A percentile compares a stretch with the other conserved stretches of the same genome.
Evolutionary conservation across 2,797 vertebrate species (phyloP).

Genomic region (Tenualosa ilisha): DNA sequence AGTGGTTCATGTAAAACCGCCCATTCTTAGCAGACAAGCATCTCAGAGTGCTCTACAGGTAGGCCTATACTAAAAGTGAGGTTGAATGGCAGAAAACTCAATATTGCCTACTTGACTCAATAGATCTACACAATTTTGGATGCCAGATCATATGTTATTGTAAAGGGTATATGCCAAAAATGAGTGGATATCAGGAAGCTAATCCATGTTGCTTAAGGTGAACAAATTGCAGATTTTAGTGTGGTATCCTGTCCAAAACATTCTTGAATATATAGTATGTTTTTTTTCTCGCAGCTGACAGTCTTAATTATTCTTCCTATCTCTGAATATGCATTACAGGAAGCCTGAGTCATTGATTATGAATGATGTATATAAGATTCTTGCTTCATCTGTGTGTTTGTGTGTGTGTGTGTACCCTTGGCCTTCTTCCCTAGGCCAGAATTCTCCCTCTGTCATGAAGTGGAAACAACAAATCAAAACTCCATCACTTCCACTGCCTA

Average conservation of each 20-base stretch:
- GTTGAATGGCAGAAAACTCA: no score
- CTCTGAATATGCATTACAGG: neutral
- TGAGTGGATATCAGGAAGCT: no score
- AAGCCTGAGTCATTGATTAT: neutral
- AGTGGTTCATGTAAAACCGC: no score
- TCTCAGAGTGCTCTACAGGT: no score
- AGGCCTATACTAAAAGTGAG: no score
- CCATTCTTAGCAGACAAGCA: neutral
- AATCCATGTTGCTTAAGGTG: no score
- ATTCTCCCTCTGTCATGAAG: neutral
- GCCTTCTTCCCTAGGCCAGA: neutral
- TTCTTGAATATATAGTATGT: neutral
- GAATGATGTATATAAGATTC: neutral
- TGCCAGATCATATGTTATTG: no score
- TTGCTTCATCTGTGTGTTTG: neutral
- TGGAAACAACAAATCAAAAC: neutral
- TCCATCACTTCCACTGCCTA: neutral
- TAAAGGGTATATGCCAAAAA: no score
- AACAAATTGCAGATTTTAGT: no score
- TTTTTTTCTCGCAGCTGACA: neutral
- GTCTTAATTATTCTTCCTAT: neutral
- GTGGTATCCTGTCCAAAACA: neutral
- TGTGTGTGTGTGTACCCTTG: neutral
- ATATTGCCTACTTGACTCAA: no score
- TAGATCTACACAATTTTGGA: no score